A percentile compares a stretch with the other conserved stretches of the same genome.
phyloP scores from a whole-genome alignment of 2,888 invertebrate species.

The Lithophane socia region DNA sequence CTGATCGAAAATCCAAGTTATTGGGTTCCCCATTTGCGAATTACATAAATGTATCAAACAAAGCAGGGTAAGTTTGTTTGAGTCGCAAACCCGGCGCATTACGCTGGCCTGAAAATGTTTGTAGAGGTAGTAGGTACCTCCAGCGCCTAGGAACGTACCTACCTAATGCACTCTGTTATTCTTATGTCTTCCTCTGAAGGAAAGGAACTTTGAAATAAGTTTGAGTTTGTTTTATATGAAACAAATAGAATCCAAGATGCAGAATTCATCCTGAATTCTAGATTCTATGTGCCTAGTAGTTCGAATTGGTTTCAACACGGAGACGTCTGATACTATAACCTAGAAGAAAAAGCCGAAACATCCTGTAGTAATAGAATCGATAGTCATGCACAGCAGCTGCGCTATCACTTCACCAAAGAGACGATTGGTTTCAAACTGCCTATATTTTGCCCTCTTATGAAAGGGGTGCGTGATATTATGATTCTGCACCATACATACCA shows the following conservation, averaged over 20 bases:
- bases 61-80: conserved; percentile 27
- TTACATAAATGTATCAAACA: conserved; percentile 27
- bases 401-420: conserved; percentile 12
- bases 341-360: not conserved
- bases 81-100: conserved; percentile 3
- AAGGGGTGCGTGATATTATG: not conserved
- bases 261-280: not conserved
- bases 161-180: conserved; percentile 27
- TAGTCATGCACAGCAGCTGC: conserved; percentile 7
- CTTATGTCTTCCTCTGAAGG: conserved; percentile 4
- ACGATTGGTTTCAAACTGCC: conserved; percentile 22
- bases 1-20: conserved; percentile 51
- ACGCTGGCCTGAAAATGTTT: not conserved
- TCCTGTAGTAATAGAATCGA: conserved; percentile 3
- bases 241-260: not conserved
- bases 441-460: conserved; percentile 15
- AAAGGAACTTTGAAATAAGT: conserved; percentile 1
- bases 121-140: not conserved
- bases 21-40: conserved; percentile 36
- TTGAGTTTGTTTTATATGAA: not conserved
- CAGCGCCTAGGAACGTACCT: conserved; percentile 19
- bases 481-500: not conserved
- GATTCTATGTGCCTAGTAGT: not conserved
- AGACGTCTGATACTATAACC: not conserved
- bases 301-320: not conserved